Base-by-base conservation (phyloP, 2,888 invertebrate species). In the Lepidocyrtoides sp. region DNA sequence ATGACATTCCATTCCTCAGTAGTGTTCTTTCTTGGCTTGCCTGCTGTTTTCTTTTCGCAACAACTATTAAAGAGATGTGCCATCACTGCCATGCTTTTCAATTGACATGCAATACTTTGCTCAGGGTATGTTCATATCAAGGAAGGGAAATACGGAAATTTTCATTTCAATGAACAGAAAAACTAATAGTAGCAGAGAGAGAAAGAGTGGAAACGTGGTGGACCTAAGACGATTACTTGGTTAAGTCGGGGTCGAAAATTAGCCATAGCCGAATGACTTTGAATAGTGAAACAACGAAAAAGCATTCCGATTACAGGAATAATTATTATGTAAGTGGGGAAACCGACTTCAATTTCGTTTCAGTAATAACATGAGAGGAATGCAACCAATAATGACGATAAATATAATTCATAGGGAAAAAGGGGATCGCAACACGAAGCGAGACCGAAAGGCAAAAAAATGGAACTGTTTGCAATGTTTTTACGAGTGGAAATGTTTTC, bases 211-310 rank as follows among this genome's bases (percentile, higher is more conserved):
- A 82, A 87, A 88, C 89, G 93, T 92, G 93, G 93, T 89, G 93
- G 93, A 93, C 93, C 92, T 93, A 93, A 93, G 91, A 85, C 93
- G 93, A 93, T 93, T 93, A 93, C 88, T 84, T 92, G 89, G 91
- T 75, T 92, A 93, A 93, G 92, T 92, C 89, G 93, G 92, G 93
- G 92, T 91, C 92, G 92, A 83, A 86, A 92, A 92, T 93, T 92
- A 92, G 86, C 72, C 84, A 91, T 87, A 92, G 93, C 32, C 89
- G 90, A 91, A 66, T 93, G 93, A 89, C 88, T 93, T 88, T 88
- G 82, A 93, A 93, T 92, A 91, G 92, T 91, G 83, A 92, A 91
- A 57, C 48, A 36, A 44, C 2, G 84, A 69, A 84, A 44, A 72
- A 60, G 10, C 60, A 7, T 23, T 4, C 23, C 10, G 20, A 23